Conservation (phyloP, 2,888 invertebrate genomes). For the Hyles lineata region DNA sequence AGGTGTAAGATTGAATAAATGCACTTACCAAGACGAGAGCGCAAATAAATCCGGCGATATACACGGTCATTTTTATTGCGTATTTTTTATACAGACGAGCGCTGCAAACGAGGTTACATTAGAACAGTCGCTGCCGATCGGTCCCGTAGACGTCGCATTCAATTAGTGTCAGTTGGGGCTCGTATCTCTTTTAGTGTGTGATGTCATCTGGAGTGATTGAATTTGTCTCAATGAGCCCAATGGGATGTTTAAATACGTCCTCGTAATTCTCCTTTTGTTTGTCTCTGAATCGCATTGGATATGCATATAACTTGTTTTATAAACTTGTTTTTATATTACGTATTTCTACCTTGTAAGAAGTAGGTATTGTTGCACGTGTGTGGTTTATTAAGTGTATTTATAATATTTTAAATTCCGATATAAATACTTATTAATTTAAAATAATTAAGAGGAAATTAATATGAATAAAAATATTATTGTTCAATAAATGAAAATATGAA, state of each 20-base stretch:
- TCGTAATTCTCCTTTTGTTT: slow-evolving; percentile 21
- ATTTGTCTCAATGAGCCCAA: slow-evolving; percentile 60
- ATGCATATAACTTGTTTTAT: slow-evolving; percentile 6
- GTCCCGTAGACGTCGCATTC: slow-evolving; percentile 59
- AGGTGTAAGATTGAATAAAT: slow-evolving; percentile 41
- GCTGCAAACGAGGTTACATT: slow-evolving; percentile 66
- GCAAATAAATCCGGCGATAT: slow-evolving; percentile 69
- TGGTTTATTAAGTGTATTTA: not conserved
- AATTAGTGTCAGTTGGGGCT: slow-evolving; percentile 73
- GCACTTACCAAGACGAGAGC: slow-evolving; percentile 74
- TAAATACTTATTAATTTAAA: not conserved
- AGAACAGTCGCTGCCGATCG: slow-evolving; percentile 60
- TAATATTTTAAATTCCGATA: not conserved
- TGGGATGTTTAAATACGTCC: slow-evolving; percentile 46
- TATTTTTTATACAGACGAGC: slow-evolving; percentile 56
- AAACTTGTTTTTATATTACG: slow-evolving; percentile 4
- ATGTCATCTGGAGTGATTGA: slow-evolving; percentile 72
- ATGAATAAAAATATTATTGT: not conserved
- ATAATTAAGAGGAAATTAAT: not conserved
- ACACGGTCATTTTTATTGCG: slow-evolving; percentile 62
- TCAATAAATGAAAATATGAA: not conserved
- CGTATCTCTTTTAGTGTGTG: slow-evolving; percentile 67
- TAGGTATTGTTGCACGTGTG: not conserved
- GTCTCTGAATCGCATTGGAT: not conserved
- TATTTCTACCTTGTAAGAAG: not conserved